Base-by-base conservation (phyloP, 1,140 invertebrate species). In the Eueides isabella region DNA sequence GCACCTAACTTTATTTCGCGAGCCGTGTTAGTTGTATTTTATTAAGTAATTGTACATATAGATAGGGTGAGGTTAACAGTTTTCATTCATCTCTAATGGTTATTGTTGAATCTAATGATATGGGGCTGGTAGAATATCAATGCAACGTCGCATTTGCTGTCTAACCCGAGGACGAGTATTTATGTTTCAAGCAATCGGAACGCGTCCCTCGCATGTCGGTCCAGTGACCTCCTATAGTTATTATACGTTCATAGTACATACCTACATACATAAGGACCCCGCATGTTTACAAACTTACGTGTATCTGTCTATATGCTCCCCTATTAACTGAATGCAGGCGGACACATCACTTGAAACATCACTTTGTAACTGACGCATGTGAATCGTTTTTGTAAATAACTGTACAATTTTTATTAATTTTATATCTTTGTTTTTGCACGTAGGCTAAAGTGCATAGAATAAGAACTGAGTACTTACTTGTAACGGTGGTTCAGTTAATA, bases 1-100 rank as follows among this genome's bases (percentile, higher is more conserved):
- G 88, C 88, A 92, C 85, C 85, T 89, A 88, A 88, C 82, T 88
- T 91, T 89, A 85, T 87, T 92, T 90, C 75, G 86, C 85, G 84
- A 88, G 83, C 84, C 85, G 86, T 85, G 84, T 89, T 91, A 90
- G 85, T 87, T 88, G 75, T 90, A 87, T 83, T 85, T 83, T 86
- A 87, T 85, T 81, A 38, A 64, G 35, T 72, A 85, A 87, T 87
- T 91, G 89, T 92, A 92, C 79, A 92, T 92, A 92, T 90, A 90
- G 87, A 75, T 90, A 91, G 86, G 86, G 82, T 82, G 86, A 90
- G 85, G 87, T 89, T 83, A 82, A 86, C 85, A 87, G 80, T 86
- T 87, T 87, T 86, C 78, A 85, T 85, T 86, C 82, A 82, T 85
- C 83, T 79, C 82, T 79, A 85, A 87, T 84, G 85, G 81, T 89